phyloP scores from a whole-genome alignment of 2,113 vertebrate species.

The Trinectes maculatus region DNA sequence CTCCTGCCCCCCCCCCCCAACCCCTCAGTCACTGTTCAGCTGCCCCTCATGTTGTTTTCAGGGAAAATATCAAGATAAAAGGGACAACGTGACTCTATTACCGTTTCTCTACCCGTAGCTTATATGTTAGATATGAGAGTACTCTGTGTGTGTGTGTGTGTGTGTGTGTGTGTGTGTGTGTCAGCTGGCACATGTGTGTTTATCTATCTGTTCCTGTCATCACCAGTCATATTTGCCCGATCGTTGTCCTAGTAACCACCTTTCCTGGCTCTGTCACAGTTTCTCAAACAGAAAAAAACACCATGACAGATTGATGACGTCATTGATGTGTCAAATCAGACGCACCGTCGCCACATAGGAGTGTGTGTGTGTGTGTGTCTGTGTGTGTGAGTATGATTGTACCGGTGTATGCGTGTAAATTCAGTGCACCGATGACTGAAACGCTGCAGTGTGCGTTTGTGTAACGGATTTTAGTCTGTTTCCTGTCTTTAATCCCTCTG shows the following conservation, averaged over 20 bases:
- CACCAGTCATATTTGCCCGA: slow-evolving; percentile 19
- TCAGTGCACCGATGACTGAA: background rate
- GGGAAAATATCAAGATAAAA: slow-evolving; percentile 13
- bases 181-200: background rate
- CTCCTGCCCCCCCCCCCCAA: slow-evolving; percentile 27
- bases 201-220: slow-evolving; percentile 19
- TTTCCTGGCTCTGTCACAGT: slow-evolving; percentile 31
- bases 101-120: too few species aligned
- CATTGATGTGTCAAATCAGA: slow-evolving; percentile 27
- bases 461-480: slow-evolving; percentile 45
- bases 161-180: background rate
- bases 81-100: background rate
- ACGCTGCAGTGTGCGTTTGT: slow-evolving; percentile 19
- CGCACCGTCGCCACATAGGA: slow-evolving; percentile 13
- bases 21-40: slow-evolving; percentile 21
- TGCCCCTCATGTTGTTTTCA: slow-evolving; percentile 27
- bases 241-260: slow-evolving; percentile 53
- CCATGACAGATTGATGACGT: slow-evolving; percentile 47
- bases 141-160: background rate
- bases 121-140: background rate
- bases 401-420: too few species aligned
- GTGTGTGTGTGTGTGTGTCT: slow-evolving; percentile 1
- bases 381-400: background rate
- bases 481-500: slow-evolving; percentile 64
- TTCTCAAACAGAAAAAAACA: slow-evolving; percentile 43